Evolutionary conservation across 2,888 invertebrate genomes (phyloP).

Genomic region (Himalopsyche anomala): DNA sequence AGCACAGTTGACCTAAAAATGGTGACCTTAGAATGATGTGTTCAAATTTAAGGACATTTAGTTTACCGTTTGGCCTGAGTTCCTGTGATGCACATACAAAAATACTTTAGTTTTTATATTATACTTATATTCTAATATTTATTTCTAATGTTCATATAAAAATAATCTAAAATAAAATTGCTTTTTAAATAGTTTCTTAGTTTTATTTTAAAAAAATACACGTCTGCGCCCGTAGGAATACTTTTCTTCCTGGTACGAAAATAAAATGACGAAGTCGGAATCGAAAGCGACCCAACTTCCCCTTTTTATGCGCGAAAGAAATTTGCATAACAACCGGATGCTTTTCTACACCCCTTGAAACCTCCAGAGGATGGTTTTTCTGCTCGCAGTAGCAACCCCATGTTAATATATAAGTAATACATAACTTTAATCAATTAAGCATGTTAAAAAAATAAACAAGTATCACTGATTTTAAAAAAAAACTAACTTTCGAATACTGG

Average conservation of each 20-base stretch:
- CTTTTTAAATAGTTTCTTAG: not conserved
- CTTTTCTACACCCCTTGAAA: not conserved
- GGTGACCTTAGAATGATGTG: too few relatives aligned
- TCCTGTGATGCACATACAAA: too few relatives aligned
- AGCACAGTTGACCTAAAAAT: too few relatives aligned
- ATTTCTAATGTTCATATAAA: too few relatives aligned
- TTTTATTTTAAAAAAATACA: not conserved
- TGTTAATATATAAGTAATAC: not conserved
- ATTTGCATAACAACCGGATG: slow-evolving; percentile 24
- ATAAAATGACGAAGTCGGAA: not conserved
- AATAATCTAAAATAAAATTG: too few relatives aligned
- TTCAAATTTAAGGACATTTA: too few relatives aligned
- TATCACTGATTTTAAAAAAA: too few relatives aligned
- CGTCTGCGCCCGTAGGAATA: not conserved
- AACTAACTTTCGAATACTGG: too few relatives aligned
- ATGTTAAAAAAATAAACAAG: too few relatives aligned
- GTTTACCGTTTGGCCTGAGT: too few relatives aligned
- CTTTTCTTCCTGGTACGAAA: not conserved
- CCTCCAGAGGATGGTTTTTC: not conserved
- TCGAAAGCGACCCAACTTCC: not conserved
- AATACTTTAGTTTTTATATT: too few relatives aligned
- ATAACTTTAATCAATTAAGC: not conserved
- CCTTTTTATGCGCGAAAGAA: not conserved
- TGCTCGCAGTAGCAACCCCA: not conserved
- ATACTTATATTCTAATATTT: too few relatives aligned